phyloP scores from a whole-genome alignment of 2,888 invertebrate species.

The Sclerodermus sp. region DNA sequence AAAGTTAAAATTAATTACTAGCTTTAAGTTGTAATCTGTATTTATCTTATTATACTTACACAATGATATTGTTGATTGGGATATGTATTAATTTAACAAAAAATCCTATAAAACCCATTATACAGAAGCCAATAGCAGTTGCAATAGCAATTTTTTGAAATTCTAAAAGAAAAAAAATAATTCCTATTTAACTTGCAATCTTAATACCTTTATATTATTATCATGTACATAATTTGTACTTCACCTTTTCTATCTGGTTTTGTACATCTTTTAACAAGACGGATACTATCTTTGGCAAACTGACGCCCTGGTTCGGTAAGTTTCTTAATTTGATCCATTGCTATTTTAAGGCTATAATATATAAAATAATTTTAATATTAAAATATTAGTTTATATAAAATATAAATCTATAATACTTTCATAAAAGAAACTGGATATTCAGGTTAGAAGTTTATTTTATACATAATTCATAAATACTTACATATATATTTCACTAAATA shows the following conservation, averaged over 20 bases:
- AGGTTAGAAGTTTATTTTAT: too few species aligned
- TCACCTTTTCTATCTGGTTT: conserved; percentile 98
- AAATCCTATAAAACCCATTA: conserved; percentile 99
- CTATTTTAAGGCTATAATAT: neutral
- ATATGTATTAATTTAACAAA: conserved; percentile 99
- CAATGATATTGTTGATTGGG: conserved; percentile 96
- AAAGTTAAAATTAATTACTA: neutral
- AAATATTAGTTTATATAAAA: conserved; percentile 6
- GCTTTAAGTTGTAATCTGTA: neutral
- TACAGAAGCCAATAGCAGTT: conserved; percentile 98
- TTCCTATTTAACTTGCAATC: neutral
- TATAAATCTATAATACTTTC: neutral
- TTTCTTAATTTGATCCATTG: conserved; percentile 96
- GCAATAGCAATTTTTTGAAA: conserved; percentile 99
- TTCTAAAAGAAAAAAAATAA: conserved; percentile 67
- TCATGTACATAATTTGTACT: conserved; percentile 3
- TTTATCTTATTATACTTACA: conserved; percentile 69
- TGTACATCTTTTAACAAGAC: conserved; percentile 98
- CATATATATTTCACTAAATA: neutral
- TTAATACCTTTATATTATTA: neutral
- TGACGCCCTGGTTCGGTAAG: conserved; percentile 93
- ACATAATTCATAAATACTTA: neutral
- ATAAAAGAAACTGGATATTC: too few species aligned
- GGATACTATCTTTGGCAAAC: conserved; percentile 97
- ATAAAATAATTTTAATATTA: too few species aligned